Evolutionary conservation across 2,113 vertebrate species (phyloP), one percentile per base, ranked within the genome.

Genomic region (Aspiorhynchus laticeps): DNA sequence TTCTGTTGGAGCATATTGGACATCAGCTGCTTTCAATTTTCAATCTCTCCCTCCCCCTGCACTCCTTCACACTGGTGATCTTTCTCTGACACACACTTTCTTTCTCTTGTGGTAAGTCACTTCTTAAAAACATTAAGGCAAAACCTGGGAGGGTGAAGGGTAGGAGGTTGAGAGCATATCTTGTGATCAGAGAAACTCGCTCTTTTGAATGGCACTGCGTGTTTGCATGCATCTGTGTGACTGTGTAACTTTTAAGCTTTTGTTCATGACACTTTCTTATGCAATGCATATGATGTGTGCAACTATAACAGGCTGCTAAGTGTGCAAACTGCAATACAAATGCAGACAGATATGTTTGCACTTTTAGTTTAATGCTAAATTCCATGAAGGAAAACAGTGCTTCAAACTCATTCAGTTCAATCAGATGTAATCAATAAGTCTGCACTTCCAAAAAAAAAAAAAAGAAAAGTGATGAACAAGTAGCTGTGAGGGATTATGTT

Each of bases 11-110:
- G 75, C 89, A 10, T 53, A 69, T 21, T 84, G 11, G 71, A 83
- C 84, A 88, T 90, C 90, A 90, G 90, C 88, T 89, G 90, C 85
- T 86, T 90, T 86, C 46, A 77, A 90, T 91, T 90, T 88, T 53
- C 31, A 83, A 83, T 53, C 76, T 84, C 38, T 87, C 80, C 74
- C 74, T 73, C 56, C 78, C 51, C 19, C 77, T 73, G 85, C 73
- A 89, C 76, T 76, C 48, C n/a, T 61, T 43, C 28, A 74, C 71
- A 33, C 26, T 73, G 17, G 28, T 36, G 36, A 67, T 78, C 73
- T 38, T 61, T 78, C 86, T 61, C 75, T 79, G 74, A 17, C 86
- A 73, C 86, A 73, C 85, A 73, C 78, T 71, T 65, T 38, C 38
- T 26, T 71, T 59, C 63, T 82, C 67, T 84, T 76, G 67, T 84